A percentile compares a stretch with the other conserved stretches of the same genome.
Evolutionary conservation across 2,888 invertebrate species (phyloP).

Genomic region (Machimus rusticus): DNA sequence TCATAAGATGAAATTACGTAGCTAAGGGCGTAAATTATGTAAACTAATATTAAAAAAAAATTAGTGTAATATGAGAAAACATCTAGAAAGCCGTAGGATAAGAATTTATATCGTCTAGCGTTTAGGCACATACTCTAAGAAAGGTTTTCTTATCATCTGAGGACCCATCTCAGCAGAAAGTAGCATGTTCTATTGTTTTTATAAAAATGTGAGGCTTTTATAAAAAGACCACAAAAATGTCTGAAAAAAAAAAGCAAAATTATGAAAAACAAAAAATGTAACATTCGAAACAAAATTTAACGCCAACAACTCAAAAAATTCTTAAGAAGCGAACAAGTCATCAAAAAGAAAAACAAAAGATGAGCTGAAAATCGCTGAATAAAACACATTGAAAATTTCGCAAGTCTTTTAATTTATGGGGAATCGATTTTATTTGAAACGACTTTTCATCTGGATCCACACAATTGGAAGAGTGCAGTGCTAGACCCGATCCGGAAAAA

Average conservation of each 20-base stretch:
- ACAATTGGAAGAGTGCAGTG: too few species aligned
- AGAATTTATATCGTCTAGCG: constrained; percentile 35
- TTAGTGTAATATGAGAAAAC: background rate
- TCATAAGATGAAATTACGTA: background rate
- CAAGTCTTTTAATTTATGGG: background rate
- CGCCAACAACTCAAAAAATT: background rate
- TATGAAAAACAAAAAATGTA: constrained; percentile 24
- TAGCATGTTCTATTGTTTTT: constrained; percentile 40
- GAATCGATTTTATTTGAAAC: background rate
- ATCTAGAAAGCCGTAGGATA: background rate
- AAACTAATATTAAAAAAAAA: background rate
- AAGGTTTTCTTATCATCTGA: constrained; percentile 29
- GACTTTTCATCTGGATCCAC: background rate
- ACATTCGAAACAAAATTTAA: background rate
- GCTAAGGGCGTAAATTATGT: background rate
- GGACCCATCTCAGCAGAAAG: background rate
- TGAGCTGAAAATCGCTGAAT: constrained; percentile 9
- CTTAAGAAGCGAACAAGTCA: background rate
- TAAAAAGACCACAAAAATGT: constrained; percentile 37
- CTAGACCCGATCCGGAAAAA: too few species aligned
- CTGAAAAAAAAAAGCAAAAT: constrained; percentile 38
- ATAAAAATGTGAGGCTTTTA: constrained; percentile 37
- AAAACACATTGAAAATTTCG: background rate
- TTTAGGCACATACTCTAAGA: background rate
- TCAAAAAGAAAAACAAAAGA: constrained; percentile 10